Evolutionary conservation across 2,113 vertebrate genomes (phyloP), one percentile per base, ranked within the genome.

Genomic region (Numenius arquata): DNA sequence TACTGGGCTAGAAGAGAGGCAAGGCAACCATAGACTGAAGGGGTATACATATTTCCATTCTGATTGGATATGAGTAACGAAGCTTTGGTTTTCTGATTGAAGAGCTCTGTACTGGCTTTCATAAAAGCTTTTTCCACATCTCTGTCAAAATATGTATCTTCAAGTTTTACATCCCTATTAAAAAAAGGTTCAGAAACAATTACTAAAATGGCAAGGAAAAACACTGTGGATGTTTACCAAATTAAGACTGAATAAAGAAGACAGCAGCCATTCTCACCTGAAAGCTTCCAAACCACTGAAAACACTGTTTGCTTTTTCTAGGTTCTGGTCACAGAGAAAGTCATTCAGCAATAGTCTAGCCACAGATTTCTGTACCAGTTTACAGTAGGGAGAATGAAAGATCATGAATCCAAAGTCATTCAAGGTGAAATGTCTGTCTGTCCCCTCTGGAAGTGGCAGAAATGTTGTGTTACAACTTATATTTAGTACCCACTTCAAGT

Each of bases 11-110:
- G 94, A 76, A 99, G 95, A 21, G 99, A 99, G 25, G 99, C 99
- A 91, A 99, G 98, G 97, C 99, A 99, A 94, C 99, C 99, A 1
- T 99, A 99, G 45, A 99, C 99, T 9, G 99, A 99, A 7, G 99
- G 99, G 0, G 99, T 99, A 94, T 99, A 99, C 99, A 99, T 99
- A 97, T 99, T 99, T 82, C 99, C 99, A 52, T 99, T 99, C 95
- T 99, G 99, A 95, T 98, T 99, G 61, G 99, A 99, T 36, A 99
- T 96, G 2, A 99, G 98, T 81, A 99, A 97, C 1, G 99, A 99
- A 16, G 98, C 95, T 97, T 99, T 99, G 65, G 99, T 99, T 97
- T 99, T 99, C 96, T 98, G 98, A 90, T 98, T 98, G 96, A 99
- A 99, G 93, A 99, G 92, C 36, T 99, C 99, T 30, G 98, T 73